These are phyloP conservation scores for Panthera tigris DNA, from an alignment of 2,113 vertebrate genomes.

Conservation along the genomic window DNA sequence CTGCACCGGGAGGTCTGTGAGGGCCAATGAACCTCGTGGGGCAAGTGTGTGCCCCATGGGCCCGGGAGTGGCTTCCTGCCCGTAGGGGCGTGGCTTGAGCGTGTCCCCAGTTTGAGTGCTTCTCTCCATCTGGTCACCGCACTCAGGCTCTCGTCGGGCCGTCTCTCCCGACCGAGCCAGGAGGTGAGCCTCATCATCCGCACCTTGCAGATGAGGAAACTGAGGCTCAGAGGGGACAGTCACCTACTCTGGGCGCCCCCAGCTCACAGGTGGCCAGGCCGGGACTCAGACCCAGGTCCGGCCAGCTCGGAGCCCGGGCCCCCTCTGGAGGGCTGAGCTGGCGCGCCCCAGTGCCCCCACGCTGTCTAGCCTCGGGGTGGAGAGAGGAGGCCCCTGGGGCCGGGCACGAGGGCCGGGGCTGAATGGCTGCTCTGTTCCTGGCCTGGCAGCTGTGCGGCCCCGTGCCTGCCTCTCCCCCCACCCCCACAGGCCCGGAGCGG, in stretches of 20 bases:
- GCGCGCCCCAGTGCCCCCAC: not conserved
- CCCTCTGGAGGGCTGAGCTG: not conserved
- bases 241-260: not conserved
- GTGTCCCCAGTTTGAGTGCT: not conserved
- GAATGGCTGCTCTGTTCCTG: constrained; percentile 57
- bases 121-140: not conserved
- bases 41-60: no score
- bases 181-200: not conserved
- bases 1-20: not conserved
- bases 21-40: fast-evolving
- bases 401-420: not conserved
- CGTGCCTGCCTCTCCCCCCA: not conserved
- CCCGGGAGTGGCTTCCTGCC: fast-evolving
- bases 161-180: fast-evolving
- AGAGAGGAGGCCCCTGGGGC: not conserved
- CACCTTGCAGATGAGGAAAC: not conserved
- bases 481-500: not conserved
- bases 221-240: not conserved
- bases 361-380: not conserved
- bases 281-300: not conserved
- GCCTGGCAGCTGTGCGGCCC: constrained; percentile 36
- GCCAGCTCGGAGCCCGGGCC: not conserved
- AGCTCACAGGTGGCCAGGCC: not conserved
- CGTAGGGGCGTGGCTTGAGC: fast-evolving
- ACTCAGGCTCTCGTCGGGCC: not conserved